Base-by-base conservation (phyloP, 1,140 invertebrate species). In the Glossosoma conforme region DNA sequence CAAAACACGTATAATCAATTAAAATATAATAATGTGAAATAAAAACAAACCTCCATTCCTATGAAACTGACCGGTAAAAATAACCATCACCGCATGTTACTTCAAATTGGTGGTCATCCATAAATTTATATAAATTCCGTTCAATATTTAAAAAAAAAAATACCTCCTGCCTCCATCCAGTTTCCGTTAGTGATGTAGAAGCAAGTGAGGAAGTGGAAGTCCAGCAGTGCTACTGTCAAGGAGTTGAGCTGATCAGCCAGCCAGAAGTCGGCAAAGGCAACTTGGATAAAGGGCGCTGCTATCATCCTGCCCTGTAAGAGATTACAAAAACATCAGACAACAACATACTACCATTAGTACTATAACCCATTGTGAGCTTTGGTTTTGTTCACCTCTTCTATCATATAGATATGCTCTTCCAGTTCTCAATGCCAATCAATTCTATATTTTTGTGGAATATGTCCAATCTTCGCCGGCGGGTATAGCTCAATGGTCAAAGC, bases 251-350 rank as follows among this genome's bases (percentile, higher is more conserved):
- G 97, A 78, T 99, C 97, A 21, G 93, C 97, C 60, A 99, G 80
- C 97, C 97, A 99, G 81, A 99, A 99, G 75, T 99, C 97, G 20
- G 97, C 94, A 70, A 99, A 99, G 35, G 89, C 85, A 3, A 99
- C 97, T 62, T 91, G 90, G 55, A 91, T 89, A 63, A 98, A 97
- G 28, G 97, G 97, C 0, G 96, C 91, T 13, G 89, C 82, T 32
- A 97, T 56, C 22, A 95, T 89, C 44, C 92, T 79, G 54, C 84
- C 85, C 91, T 89, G 62, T 54, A 76, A 77, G 54, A 52, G 14
- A n/a, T n/a, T n/a, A n/a, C n/a, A n/a, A 59, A 28, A 8, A 50
- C 44, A 42, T 44, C 21, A 47, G 48, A n/a, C n/a, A n/a, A n/a
- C n/a, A n/a, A n/a, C n/a, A n/a, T n/a, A n/a, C n/a, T 37, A 52